These are phyloP conservation scores for Zoanthus sansibaricus DNA, from an alignment of 92 coral and sea anemone species.

Conservation along the genomic window DNA sequence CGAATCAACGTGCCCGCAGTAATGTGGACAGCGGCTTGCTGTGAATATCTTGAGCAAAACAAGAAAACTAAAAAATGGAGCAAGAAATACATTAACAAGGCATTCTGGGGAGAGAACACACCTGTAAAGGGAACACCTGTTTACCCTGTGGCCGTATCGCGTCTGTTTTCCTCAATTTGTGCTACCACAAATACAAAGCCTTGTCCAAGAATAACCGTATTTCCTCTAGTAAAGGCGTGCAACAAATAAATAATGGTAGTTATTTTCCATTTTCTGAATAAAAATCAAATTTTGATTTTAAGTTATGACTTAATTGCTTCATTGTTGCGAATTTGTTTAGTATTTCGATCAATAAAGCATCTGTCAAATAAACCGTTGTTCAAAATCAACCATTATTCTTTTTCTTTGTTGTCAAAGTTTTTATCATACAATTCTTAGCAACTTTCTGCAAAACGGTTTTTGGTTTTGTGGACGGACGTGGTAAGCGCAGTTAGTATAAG, in stretches of 20 bases:
- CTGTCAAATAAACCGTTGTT: not conserved
- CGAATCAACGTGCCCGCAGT: conserved; percentile 20
- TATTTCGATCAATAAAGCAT: not conserved
- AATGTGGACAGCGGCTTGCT: conserved; percentile 36
- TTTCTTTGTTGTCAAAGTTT: too few relatives aligned
- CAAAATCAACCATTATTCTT: too few relatives aligned
- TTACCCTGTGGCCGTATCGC: not conserved
- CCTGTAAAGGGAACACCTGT: not conserved
- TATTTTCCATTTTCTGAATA: not conserved
- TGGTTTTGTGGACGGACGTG: too few relatives aligned
- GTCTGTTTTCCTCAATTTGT: not conserved
- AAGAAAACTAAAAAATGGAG: not conserved
- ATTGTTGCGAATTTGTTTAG: not conserved
- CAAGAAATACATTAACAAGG: conserved; percentile 11
- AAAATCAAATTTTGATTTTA: not conserved
- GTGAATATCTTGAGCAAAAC: not conserved
- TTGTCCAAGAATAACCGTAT: not conserved
- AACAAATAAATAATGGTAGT: not conserved
- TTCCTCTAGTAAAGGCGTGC: not conserved
- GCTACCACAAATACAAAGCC: not conserved
- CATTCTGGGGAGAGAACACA: conserved; percentile 23
- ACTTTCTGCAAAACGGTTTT: too few relatives aligned
- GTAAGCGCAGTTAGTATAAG: too few relatives aligned
- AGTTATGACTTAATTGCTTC: not conserved
- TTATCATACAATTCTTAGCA: too few relatives aligned